Conservation (phyloP, 2,113 vertebrate species). For the Tylochromis polylepis region DNA sequence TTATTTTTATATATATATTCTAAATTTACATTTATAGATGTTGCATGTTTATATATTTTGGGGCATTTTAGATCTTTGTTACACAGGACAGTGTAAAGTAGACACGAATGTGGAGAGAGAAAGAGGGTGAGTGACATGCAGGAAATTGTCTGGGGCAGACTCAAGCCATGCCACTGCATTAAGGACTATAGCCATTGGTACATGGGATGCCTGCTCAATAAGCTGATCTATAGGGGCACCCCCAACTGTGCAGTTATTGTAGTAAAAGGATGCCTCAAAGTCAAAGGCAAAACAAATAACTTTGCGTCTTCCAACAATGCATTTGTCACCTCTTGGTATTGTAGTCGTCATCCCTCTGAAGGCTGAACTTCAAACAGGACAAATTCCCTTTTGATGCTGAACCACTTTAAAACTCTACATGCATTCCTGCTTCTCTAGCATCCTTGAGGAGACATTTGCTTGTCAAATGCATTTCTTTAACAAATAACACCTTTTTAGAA, state of each 20-base stretch:
- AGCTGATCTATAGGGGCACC: neutral
- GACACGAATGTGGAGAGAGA: neutral
- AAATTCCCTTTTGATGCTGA: neutral
- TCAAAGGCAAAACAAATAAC: neutral
- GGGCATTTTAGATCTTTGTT: neutral
- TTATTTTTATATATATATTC: neutral
- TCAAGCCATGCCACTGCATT: neutral
- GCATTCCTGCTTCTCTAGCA: neutral
- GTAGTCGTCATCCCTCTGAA: neutral
- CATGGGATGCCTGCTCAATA: neutral
- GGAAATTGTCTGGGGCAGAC: neutral
- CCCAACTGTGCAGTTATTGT: neutral
- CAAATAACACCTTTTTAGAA: conserved; percentile 1
- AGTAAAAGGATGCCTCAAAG: neutral
- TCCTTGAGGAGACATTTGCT: neutral
- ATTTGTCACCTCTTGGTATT: neutral
- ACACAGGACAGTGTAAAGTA: neutral
- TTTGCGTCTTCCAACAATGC: neutral
- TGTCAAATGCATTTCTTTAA: conserved; percentile 24
- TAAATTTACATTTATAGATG: neutral
- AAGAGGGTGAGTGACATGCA: neutral
- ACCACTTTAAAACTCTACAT: neutral
- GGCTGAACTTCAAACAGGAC: neutral
- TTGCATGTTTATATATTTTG: neutral
- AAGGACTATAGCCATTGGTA: neutral